A percentile compares a stretch with the other conserved stretches of the same genome.
Evolutionary conservation across 2,888 invertebrate genomes (phyloP).

Genomic region (Andrena dorsata): DNA sequence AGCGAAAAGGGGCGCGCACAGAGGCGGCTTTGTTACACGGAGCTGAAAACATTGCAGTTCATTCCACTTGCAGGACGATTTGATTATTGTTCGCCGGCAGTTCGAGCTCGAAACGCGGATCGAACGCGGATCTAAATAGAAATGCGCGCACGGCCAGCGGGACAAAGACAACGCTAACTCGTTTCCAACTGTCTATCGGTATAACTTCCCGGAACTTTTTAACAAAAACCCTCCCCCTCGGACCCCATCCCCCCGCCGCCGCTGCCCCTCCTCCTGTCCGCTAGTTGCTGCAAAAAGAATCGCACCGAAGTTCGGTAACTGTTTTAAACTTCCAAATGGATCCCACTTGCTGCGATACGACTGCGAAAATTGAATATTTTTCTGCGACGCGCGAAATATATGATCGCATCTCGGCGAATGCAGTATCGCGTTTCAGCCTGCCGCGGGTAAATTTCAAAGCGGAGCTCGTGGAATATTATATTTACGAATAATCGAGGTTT

Average conservation of each 20-base stretch:
- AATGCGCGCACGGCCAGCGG: neutral
- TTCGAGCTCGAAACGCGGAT: neutral
- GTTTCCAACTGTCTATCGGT: conserved; percentile 41
- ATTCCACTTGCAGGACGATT: conserved; percentile 34
- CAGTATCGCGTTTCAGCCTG: too few relatives aligned
- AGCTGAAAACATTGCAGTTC: conserved; percentile 30
- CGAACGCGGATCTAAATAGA: conserved; percentile 33
- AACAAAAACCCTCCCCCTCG: conserved; percentile 10
- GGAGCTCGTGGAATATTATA: too few relatives aligned
- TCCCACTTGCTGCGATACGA: conserved; percentile 11
- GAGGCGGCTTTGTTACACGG: conserved; percentile 20
- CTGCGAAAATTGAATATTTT: conserved; percentile 46
- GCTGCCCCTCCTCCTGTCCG: neutral
- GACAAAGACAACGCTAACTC: conserved; percentile 43
- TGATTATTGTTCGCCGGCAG: conserved; percentile 42
- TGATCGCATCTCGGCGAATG: neutral
- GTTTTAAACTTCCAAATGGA: conserved; percentile 49
- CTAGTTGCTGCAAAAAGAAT: conserved; percentile 22
- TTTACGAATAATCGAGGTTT: too few relatives aligned
- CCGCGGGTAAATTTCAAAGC: too few relatives aligned
- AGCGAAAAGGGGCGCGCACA: neutral
- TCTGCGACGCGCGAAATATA: neutral
- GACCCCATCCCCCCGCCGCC: neutral
- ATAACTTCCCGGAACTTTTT: conserved; percentile 45
- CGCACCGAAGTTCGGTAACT: conserved; percentile 13